Base-by-base conservation (phyloP, 1,140 invertebrate genomes). In the Zaprionus vittiger region DNA sequence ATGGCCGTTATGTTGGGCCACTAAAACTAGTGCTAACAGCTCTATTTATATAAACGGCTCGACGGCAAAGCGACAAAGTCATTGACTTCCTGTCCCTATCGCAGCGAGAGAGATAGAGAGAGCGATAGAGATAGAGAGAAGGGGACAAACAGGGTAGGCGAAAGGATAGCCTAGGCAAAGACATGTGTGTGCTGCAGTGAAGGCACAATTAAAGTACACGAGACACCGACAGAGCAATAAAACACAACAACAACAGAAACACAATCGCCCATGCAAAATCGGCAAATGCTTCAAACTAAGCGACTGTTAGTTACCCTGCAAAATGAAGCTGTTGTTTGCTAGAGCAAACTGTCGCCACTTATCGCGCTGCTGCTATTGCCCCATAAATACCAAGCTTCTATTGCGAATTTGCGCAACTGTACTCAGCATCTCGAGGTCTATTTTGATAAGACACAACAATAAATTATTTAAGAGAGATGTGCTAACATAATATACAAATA, bases 201-300 rank as follows among this genome's bases (percentile, higher is more conserved):
- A 69, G 83, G 67, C 78, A 62, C 84, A 89, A 87, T 87, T 89
- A 87, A 87, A 89, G 78, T 75, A 83, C 83, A 89, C 78, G 62
- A 87, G 73, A 79, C 80, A 77, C 73, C 69, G 77, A 55, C 81
- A 70, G 56, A 52, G 74, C 74, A 89, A 69, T 67, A 78, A 83
- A 66, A 73, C 78, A 74, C 38, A 83, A 69, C 83, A 82, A 74
- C 73, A 80, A 69, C 83, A 82, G 72, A 69, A 77, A 71, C 79
- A 87, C 52, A 80, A 66, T 69, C 72, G 80, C 59, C 77, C 75
- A 82, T 61, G 67, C 62, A 73, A 67, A 24, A 34, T 31, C 15
- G 12, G 56, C n/a, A 22, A 11, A 4, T 17, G 2, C 2, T 47
- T n/a, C 41, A 17, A 47, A 9, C 15, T 49, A 34, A 4, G 31